These are phyloP conservation scores for Syngnathoides biaculeatus DNA, from an alignment of 2,113 vertebrate species.

Conservation along the genomic window DNA sequence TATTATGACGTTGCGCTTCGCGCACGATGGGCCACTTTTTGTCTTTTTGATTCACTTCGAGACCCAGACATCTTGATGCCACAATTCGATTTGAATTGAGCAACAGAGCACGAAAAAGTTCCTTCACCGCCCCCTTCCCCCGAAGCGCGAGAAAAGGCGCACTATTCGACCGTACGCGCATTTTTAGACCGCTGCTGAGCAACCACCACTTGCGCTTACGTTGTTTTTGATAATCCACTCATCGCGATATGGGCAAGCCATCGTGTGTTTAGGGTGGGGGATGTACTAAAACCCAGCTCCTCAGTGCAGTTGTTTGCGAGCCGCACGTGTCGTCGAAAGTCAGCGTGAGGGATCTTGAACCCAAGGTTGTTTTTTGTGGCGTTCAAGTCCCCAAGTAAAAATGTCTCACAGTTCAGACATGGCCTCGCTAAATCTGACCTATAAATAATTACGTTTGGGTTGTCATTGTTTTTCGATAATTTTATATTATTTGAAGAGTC, in stretches of 20 bases:
- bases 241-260: background rate
- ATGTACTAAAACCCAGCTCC: no score
- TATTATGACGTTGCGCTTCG: constrained; percentile 3
- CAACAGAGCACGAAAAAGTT: constrained; percentile 3
- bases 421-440: background rate
- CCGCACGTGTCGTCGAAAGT: constrained; percentile 53
- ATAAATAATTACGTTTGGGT: background rate
- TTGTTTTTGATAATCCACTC: background rate
- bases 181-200: constrained; percentile 23
- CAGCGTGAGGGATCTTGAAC: background rate
- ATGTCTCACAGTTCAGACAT: background rate
- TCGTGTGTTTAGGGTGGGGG: no score
- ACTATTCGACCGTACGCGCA: constrained; percentile 32
- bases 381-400: no score
- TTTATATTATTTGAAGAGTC: no score
- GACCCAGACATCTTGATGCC: background rate
- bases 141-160: constrained; percentile 20
- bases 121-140: background rate
- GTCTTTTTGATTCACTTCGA: constrained; percentile 13
- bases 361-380: background rate
- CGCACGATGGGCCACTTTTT: constrained; percentile 8
- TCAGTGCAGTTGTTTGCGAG: constrained; percentile 52
- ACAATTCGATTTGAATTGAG: background rate
- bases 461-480: no score
- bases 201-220: background rate